phyloP scores from a whole-genome alignment of 2,797 vertebrate species.

The Myotis vivesi region DNA sequence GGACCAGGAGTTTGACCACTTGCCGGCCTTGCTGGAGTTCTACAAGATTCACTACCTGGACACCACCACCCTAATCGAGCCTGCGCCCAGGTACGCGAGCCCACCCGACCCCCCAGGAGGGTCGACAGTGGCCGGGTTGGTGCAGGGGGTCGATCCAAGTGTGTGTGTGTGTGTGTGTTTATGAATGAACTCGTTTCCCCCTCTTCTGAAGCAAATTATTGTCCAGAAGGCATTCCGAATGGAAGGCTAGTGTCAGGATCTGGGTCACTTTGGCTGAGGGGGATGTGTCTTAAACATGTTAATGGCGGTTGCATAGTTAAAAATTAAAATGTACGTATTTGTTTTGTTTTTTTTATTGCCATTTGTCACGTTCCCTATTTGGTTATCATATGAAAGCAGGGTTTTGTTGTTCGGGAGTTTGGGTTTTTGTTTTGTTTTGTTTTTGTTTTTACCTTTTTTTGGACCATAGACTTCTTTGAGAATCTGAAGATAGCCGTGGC shows the following conservation, averaged over 20 bases:
- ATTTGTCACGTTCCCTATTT: not conserved
- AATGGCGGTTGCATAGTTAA: not conserved
- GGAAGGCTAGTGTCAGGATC: not conserved
- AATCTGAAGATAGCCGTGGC: not conserved
- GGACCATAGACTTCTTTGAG: not conserved
- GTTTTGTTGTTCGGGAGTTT: not conserved
- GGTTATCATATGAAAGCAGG: not conserved
- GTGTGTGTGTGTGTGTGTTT: not conserved
- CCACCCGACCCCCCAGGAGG: not conserved
- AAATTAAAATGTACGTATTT: not conserved
- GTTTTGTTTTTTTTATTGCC: not conserved
- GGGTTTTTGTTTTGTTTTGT: not conserved
- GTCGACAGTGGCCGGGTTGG: not conserved
- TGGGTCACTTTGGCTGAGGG: not conserved
- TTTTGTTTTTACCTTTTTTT: not conserved
- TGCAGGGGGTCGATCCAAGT: not conserved
- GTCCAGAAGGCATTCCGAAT: not conserved
- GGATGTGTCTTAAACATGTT: not conserved
- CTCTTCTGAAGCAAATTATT: not conserved
- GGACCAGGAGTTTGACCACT: slow-evolving; percentile 97
- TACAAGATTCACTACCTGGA: slow-evolving; percentile 99
- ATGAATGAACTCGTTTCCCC: not conserved
- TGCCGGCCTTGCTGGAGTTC: slow-evolving; percentile 96
- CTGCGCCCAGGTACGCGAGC: slow-evolving; percentile 91
- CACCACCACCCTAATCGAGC: slow-evolving; percentile 97